A percentile compares a stretch with the other conserved stretches of the same genome.
Conservation (phyloP, 2,113 vertebrate genomes). For the Tamias sibiricus region DNA sequence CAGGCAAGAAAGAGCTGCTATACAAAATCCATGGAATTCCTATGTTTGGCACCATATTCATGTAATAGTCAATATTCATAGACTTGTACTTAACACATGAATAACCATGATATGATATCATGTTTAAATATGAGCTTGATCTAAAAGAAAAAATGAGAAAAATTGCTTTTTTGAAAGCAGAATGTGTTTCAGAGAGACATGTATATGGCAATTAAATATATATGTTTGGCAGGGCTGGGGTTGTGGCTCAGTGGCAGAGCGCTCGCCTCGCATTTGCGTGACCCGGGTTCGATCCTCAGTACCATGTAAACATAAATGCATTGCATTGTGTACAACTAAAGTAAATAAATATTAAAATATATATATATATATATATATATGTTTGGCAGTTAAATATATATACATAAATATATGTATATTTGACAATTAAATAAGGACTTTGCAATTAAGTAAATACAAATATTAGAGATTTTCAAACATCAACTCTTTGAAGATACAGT, state of each 20-base stretch:
- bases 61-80: background rate
- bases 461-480: slow-evolving; percentile 73
- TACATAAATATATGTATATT: background rate
- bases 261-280: no score
- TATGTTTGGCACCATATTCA: background rate
- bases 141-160: slow-evolving; percentile 34
- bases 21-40: background rate
- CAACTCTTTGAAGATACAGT: slow-evolving; percentile 44
- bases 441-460: slow-evolving; percentile 5
- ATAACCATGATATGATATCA: background rate
- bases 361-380: no score
- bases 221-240: no score
- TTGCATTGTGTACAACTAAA: no score
- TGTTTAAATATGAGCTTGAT: slow-evolving; percentile 3
- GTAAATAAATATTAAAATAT: no score
- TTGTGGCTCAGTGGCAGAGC: no score
- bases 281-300: no score
- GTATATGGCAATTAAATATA: background rate
- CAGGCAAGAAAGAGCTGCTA: background rate
- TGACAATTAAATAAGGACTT: background rate
- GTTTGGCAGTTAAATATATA: no score
- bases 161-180: background rate
- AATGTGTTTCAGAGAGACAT: background rate
- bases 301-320: no score
- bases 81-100: background rate